Evolutionary conservation across 2,888 invertebrate species (phyloP), one percentile per base, ranked within the genome.

Genomic region (Aricia artaxerxes): DNA sequence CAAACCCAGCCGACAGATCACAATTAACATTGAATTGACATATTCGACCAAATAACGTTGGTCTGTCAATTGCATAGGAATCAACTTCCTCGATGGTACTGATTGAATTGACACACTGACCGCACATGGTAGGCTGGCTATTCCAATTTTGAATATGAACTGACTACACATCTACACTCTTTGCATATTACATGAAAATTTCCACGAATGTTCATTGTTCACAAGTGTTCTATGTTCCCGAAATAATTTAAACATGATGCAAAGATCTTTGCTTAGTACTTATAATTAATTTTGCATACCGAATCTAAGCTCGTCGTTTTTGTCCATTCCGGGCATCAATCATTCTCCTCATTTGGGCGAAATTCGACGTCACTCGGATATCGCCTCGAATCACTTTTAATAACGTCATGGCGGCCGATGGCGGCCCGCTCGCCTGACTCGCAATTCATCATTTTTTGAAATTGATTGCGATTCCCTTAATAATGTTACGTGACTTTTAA

Each of bases 261-360:
- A 69, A 69, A 69, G 13, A 35, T 35, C 64, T 69, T 69, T 35
- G 24, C 64, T 69, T 69, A 69, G 69, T 69, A 69, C 31, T 31
- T 69, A 16, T 69, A 69, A 69, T 69, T 69, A 69, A 69, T 38
- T 69, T 38, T 13, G 69, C 69, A 69, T 69, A 16, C 69, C 69
- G 69, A 35, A 38, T 69, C 69, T 69, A 69, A 69, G 69, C 16
- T 60, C 73, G 88, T 89, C 88, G 85, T 89, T 88, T 89, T 87
- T 91, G 82, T 82, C 83, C 61, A 82, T 84, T 92, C 90, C 86
- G 88, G 83, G 87, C 93, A 93, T 93, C 93, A 92, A 93, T 93
- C 93, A 93, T 88, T 87, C 87, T 84, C 88, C 90, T 91, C 92
- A 88, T 90, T 91, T 91, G 89, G 88, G 87, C 85, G 88, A 92